Percentiles rank a stretch among this genome's conserved stretches.
Conservation (phyloP, 1,140 invertebrate genomes). For the Campodea augens region DNA sequence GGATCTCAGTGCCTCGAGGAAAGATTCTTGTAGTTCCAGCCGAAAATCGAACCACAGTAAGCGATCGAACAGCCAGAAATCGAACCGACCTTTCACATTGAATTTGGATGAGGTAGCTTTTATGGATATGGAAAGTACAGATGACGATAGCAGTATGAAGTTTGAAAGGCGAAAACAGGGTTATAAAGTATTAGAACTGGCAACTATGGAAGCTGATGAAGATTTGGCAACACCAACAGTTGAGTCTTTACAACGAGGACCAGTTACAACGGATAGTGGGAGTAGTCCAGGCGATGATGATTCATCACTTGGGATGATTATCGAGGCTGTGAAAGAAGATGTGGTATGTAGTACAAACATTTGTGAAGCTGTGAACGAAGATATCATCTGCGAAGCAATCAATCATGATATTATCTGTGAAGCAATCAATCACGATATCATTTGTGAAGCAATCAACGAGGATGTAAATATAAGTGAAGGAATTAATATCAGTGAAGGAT, state of each 20-base stretch:
- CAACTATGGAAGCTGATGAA: constrained; percentile 10
- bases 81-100: constrained; percentile 12
- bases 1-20: too few relatives aligned
- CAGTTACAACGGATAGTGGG: constrained; percentile 5
- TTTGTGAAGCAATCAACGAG: constrained; percentile 8
- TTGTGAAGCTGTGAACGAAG: constrained; percentile 4
- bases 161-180: constrained; percentile 12
- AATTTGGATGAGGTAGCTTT: constrained; percentile 41
- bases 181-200: constrained; percentile 7
- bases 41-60: constrained; percentile 5
- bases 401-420: constrained; percentile 9
- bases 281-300: neutral
- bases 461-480: too few relatives aligned
- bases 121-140: constrained; percentile 47
- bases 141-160: constrained; percentile 25
- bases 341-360: neutral
- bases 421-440: constrained; percentile 9
- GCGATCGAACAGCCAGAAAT: neutral
- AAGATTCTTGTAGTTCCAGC: too few relatives aligned
- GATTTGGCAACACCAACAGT: constrained; percentile 11
- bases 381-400: constrained; percentile 7
- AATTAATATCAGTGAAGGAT: too few relatives aligned
- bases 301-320: neutral
- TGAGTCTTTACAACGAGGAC: constrained; percentile 4
- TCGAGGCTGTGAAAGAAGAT: neutral